Evolutionary conservation across 2,113 vertebrate species (phyloP).

Genomic region (Crotophaga sulcirostris): DNA sequence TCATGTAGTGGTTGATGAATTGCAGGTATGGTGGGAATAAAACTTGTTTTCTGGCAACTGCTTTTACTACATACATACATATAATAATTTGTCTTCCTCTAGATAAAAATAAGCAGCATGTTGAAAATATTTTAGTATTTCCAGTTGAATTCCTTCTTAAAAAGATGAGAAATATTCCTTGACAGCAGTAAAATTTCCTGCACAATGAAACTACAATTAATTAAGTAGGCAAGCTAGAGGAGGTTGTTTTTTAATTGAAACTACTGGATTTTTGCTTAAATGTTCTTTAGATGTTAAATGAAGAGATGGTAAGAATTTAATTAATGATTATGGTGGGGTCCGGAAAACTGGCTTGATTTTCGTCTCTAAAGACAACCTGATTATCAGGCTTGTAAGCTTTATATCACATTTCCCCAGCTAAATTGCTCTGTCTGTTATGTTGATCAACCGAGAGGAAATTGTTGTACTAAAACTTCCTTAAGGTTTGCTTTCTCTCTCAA

Average conservation of each 20-base stretch:
- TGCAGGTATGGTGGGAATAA: constrained; percentile 22
- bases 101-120: constrained; percentile 27
- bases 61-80: background rate
- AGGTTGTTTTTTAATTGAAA: background rate
- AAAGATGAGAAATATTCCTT: background rate
- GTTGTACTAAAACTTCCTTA: constrained; percentile 4
- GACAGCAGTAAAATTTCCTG: constrained; percentile 6
- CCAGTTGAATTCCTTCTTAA: constrained; percentile 1
- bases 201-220: background rate
- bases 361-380: background rate
- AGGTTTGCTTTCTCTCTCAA: background rate
- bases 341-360: constrained; percentile 26
- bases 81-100: constrained; percentile 27
- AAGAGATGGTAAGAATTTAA: background rate
- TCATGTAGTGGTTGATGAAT: background rate
- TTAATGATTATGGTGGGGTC: background rate
- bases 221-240: background rate
- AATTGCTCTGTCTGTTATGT: background rate
- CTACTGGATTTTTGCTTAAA: background rate
- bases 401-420: background rate
- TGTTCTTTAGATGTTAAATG: background rate
- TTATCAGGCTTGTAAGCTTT: background rate
- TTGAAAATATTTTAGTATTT: constrained; percentile 44
- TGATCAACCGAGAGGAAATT: constrained; percentile 18
- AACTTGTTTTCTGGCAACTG: background rate